Evolutionary conservation across 2,113 vertebrate genomes (phyloP), one percentile per base, ranked within the genome.

Genomic region (Phrynosoma platyrhinos): DNA sequence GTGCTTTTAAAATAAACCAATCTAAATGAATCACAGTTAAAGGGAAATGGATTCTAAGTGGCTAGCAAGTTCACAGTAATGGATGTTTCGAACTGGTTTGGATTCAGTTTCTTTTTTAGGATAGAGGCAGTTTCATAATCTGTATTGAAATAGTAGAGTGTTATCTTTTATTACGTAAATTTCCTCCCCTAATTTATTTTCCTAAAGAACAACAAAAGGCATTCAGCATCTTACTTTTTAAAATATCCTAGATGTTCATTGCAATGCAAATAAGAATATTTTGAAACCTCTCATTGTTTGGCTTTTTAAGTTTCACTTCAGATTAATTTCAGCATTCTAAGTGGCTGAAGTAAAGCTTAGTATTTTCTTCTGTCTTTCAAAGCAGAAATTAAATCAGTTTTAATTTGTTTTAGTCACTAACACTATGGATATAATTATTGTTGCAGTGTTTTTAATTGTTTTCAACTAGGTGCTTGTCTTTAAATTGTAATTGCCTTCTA

Each of bases 401-500:
- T 97, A 97, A 97, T 97, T 97, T 97, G 97, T 97, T 97, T 97
- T 97, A 97, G 97, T 97, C 97, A 96, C 96, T 97, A 97, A 97
- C 95, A 95, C 95, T 95, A 91, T 96, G 95, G 95, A 97, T 97
- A 96, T 97, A 97, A 96, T 97, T 97, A 97, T 97, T 97, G 95
- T 95, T 95, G 95, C 94, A 30, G 93, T 91, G 94, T 97, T 97
- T 97, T 97, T 97, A 97, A 97, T 97, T 97, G 97, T 97, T 97
- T 97, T 96, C 96, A 97, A 97, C 96, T 97, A 97, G 96, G 96
- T 97, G 92, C 95, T 96, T 96, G 94, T 96, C 96, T 97, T 97
- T 96, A 97, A 96, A 96, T 97, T 97, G 96, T 95, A 95, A 95
- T 96, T 95, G 94, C 95, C 92, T 95, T 96, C 95, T 94, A 94